Evolutionary conservation across 2,888 invertebrate species (phyloP), one percentile per base, ranked within the genome.

Genomic region (Ischnura elegans): DNA sequence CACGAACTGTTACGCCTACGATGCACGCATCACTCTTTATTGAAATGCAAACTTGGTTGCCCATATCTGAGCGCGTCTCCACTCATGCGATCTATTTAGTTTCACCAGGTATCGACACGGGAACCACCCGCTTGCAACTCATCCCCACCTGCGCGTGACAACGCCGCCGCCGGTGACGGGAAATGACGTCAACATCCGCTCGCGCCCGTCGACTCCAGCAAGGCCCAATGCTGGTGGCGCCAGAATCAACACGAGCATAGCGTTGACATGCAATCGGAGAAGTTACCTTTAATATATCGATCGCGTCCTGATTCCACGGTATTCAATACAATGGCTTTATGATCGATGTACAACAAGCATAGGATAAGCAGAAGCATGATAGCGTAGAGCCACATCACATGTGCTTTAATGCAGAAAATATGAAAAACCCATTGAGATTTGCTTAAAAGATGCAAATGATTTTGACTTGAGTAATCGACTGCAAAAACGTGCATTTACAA

Each of bases 271-370:
- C 10, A 36, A 76, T 36, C 76, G 76, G 76, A 76, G 36, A 16
- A 36, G 76, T 76, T 76, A 36, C 76, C 76, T 76, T 76, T 76
- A 76, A 76, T 76, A 76, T 76, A 76, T 76, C 36, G 76, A 76
- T 76, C 16, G 6, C 16, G 51, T 19, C 36, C 8, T 25, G 76
- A 8, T 21, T 76, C 76, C 36, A n/a, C n/a, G n/a, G n/a, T n/a
- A n/a, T n/a, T 13, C 25, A 21, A 76, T 36, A 76, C n/a, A n/a
- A 61, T n/a, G n/a, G n/a, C n/a, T n/a, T n/a, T n/a, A n/a, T n/a
- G n/a, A n/a, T n/a, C n/a, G n/a, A n/a, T n/a, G n/a, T n/a, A n/a
- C n/a, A n/a, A n/a, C n/a, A n/a, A n/a, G n/a, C n/a, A n/a, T n/a
- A n/a, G n/a, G n/a, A n/a, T n/a, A n/a, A n/a, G n/a, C n/a, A n/a